phyloP scores from a whole-genome alignment of 2,113 vertebrate species.

The Chaenocephalus aceratus region DNA sequence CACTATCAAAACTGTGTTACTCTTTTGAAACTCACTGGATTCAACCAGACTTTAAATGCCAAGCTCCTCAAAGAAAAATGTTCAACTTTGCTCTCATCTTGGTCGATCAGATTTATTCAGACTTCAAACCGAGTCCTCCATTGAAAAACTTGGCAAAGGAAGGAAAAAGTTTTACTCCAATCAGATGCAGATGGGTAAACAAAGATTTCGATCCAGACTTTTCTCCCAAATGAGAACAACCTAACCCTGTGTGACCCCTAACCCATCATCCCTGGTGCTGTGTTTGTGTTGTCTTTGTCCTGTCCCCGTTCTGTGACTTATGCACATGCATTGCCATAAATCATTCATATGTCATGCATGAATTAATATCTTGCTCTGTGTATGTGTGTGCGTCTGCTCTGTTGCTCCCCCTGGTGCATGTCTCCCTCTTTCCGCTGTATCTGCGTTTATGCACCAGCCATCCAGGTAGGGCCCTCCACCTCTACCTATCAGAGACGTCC shows the following conservation, averaged over 20 bases:
- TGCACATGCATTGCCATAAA: constrained; percentile 42
- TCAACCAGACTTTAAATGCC: not conserved
- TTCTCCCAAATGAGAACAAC: constrained; percentile 9
- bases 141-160: constrained; percentile 8
- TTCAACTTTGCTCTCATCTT: constrained; percentile 1
- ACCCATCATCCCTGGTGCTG: constrained; percentile 54
- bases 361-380: constrained; percentile 22
- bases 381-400: constrained; percentile 36
- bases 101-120: constrained; percentile 22
- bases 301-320: constrained; percentile 28
- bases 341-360: constrained; percentile 60
- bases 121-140: not conserved
- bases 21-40: not conserved
- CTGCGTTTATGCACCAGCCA: constrained; percentile 60
- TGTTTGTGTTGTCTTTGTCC: constrained; percentile 37
- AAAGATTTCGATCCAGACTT: constrained; percentile 11
- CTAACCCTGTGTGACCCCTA: constrained; percentile 41
- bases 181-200: constrained; percentile 25
- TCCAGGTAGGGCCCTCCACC: constrained; percentile 62
- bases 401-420: constrained; percentile 21
- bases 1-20: constrained; percentile 7
- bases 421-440: constrained; percentile 9
- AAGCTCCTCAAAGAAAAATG: constrained; percentile 14
- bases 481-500: constrained; percentile 66
- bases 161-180: constrained; percentile 10